Evolutionary conservation across 2,797 vertebrate species (phyloP).

Genomic region (Thaleichthys pacificus): DNA sequence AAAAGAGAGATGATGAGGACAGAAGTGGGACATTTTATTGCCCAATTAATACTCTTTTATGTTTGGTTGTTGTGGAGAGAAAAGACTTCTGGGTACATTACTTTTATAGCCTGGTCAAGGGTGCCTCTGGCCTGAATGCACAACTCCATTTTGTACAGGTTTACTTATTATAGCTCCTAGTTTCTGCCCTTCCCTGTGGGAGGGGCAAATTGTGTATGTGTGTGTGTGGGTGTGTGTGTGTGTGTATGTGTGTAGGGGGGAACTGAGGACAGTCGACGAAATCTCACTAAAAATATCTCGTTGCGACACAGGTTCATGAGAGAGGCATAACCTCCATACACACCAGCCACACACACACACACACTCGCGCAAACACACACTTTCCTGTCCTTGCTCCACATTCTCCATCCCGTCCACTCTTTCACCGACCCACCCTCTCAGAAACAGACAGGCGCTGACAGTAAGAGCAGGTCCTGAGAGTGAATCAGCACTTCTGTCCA

Average conservation of each 20-base stretch:
- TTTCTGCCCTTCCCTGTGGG: neutral
- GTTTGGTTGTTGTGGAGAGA: neutral
- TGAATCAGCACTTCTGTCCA: neutral
- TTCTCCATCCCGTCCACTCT: neutral
- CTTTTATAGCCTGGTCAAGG: neutral
- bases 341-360: slow-evolving; percentile 1
- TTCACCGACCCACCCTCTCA: neutral
- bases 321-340: slow-evolving; percentile 1
- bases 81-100: neutral
- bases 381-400: too few species aligned
- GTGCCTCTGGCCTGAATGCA: neutral
- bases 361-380: slow-evolving; percentile 3
- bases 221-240: neutral
- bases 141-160: neutral
- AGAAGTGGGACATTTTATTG: neutral
- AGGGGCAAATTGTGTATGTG: neutral
- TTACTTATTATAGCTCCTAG: neutral
- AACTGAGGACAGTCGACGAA: slow-evolving; percentile 1
- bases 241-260: neutral
- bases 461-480: neutral
- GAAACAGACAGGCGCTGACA: slow-evolving; percentile 3
- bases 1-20: neutral
- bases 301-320: too few species aligned
- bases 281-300: slow-evolving; percentile 1
- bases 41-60: neutral